Base-by-base conservation (phyloP, 2,113 vertebrate genomes). In the Rana temporaria region DNA sequence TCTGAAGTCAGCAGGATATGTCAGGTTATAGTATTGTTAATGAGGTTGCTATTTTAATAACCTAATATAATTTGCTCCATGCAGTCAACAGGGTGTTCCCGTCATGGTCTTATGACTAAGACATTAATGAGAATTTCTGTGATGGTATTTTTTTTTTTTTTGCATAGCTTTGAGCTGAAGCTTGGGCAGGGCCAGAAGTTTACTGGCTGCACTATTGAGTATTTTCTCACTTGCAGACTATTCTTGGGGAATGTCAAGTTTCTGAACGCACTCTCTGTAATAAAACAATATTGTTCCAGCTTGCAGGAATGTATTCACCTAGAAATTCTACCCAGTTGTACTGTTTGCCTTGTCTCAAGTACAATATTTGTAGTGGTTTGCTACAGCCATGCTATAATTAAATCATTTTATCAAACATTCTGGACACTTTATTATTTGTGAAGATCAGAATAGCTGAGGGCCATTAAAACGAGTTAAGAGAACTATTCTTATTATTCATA, bases 241-340 rank as follows among this genome's bases (percentile, higher is more conserved):
- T 70, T 52, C 78, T 80, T 70, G 78, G 66, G 70, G 55, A 80
- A 71, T 70, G 65, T 19, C 64, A 24, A 38, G 26, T 30, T 74
- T 80, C 67, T 26, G 30, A n/a, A n/a, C 38, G 26, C 12, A 80
- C 78, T 80, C 66, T 56, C 67, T 60, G 53, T 32, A 59, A 70
- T 68, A 60, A 56, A 42, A 79, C 19, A 80, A 70, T 80, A 80
- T 70, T 80, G 66, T 70, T 80, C 53, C 55, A 70, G 56, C 78
- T 70, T 7, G 56, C 71, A 34, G 66, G 78, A 80, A 80, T 71
- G 2, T 15, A 11, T 52, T 70, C 30, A 42, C 66, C 55, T 80
- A 62, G 64, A 32, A 62, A 60, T 52, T 32, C 55, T n/a, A 55
- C 78, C n/a, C 38, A 52, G 17, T 30, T 19, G 22, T 48, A n/a